phyloP scores from a whole-genome alignment of 1,140 invertebrate species.

The Megalopta genalis region DNA sequence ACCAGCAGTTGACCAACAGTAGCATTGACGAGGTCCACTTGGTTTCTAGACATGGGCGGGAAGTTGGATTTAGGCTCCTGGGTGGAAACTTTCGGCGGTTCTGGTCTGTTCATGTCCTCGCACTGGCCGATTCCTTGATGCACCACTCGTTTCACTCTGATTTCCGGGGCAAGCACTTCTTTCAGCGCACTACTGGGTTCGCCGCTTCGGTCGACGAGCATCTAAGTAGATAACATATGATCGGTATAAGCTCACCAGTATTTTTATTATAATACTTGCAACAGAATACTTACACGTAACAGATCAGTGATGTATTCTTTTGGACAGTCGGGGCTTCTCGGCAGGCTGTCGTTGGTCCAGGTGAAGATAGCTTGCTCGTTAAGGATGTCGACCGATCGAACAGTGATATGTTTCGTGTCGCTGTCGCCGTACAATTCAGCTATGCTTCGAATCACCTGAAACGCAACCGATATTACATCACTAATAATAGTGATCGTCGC shows the following conservation, averaged over 20 bases:
- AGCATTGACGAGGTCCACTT: constrained; percentile 90
- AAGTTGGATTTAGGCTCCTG: constrained; percentile 83
- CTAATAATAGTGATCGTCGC: not conserved
- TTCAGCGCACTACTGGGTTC: constrained; percentile 81
- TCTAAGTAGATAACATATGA: constrained; percentile 72
- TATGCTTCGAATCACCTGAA: constrained; percentile 84
- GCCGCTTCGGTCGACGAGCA: constrained; percentile 81
- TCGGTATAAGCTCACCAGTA: not conserved
- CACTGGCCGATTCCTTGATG: constrained; percentile 84
- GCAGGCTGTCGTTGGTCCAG: constrained; percentile 94
- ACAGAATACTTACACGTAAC: constrained; percentile 81
- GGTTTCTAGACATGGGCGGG: constrained; percentile 89
- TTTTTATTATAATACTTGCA: not conserved
- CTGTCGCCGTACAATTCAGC: constrained; percentile 85
- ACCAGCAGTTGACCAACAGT: constrained; percentile 88
- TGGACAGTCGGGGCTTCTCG: constrained; percentile 86
- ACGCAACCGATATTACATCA: constrained; percentile 10
- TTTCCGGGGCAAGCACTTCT: constrained; percentile 82
- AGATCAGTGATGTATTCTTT: constrained; percentile 85
- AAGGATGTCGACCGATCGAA: constrained; percentile 82
- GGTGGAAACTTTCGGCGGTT: constrained; percentile 78
- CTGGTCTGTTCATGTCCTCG: constrained; percentile 73
- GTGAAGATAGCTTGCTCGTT: constrained; percentile 84
- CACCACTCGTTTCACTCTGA: constrained; percentile 83
- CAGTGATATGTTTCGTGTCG: constrained; percentile 86